Evolutionary conservation across 2,888 invertebrate genomes (phyloP).

Genomic region (Callyntrura sp.): DNA sequence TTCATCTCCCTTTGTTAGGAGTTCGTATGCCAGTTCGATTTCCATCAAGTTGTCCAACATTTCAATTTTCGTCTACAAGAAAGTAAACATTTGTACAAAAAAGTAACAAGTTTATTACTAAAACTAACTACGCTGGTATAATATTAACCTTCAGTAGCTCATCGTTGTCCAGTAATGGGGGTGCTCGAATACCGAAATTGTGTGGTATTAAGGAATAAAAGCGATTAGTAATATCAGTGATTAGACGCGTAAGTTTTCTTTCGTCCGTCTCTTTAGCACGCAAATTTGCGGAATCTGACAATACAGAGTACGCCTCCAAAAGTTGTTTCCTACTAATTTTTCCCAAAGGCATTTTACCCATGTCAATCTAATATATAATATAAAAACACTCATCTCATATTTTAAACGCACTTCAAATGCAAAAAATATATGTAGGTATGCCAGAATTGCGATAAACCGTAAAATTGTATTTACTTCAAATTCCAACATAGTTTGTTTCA

Average conservation of each 20-base stretch:
- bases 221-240: slow-evolving; percentile 95
- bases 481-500: slow-evolving; percentile 97
- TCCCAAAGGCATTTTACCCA: slow-evolving; percentile 99
- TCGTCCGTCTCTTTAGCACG: slow-evolving; percentile 86
- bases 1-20: slow-evolving; percentile 88
- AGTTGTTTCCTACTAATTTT: slow-evolving; percentile 97
- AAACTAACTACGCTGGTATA: no score
- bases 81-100: slow-evolving; percentile 4
- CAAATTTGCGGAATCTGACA: slow-evolving; percentile 85
- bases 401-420: neutral
- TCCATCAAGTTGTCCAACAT: slow-evolving; percentile 98
- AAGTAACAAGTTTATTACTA: no score
- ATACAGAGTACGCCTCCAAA: slow-evolving; percentile 92
- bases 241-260: slow-evolving; percentile 85
- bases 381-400: slow-evolving; percentile 20
- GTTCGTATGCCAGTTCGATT: slow-evolving; percentile 97
- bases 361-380: slow-evolving; percentile 90
- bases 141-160: slow-evolving; percentile 89
- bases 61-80: slow-evolving; percentile 88
- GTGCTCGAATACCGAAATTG: slow-evolving; percentile 93
- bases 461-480: slow-evolving; percentile 90
- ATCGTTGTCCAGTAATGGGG: slow-evolving; percentile 92
- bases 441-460: no score
- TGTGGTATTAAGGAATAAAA: slow-evolving; percentile 99
- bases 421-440: neutral